These are phyloP conservation scores for Oryctes rhinoceros DNA, from an alignment of 1,140 invertebrate species.

Conservation along the genomic window DNA sequence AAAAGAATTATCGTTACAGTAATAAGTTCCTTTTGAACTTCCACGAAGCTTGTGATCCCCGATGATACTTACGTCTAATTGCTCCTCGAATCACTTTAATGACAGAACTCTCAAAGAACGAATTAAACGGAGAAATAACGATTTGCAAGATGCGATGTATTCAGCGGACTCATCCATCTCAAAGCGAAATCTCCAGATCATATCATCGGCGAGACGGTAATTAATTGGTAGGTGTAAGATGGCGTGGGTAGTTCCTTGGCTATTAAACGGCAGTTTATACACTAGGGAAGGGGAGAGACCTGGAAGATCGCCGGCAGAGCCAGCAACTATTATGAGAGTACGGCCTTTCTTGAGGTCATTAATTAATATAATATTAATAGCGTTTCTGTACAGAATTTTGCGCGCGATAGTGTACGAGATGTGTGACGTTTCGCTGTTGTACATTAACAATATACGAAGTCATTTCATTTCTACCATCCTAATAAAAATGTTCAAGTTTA, in stretches of 20 bases:
- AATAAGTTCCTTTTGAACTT: background rate
- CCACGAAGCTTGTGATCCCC: background rate
- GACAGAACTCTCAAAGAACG: background rate
- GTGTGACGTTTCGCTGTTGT: too few species aligned
- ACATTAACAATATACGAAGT: too few species aligned
- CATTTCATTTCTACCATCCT: too few species aligned
- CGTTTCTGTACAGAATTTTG: too few species aligned
- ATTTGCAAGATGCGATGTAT: background rate
- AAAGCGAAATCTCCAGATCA: constrained; percentile 31
- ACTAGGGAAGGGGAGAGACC: background rate
- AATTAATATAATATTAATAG: too few species aligned
- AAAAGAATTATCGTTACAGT: background rate
- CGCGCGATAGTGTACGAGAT: too few species aligned
- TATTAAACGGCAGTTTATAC: constrained; percentile 3
- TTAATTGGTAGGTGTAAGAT: constrained; percentile 10
- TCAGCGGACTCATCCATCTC: background rate
- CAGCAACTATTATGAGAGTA: too few species aligned
- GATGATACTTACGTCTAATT: background rate
- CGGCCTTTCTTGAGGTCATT: too few species aligned
- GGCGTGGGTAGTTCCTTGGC: background rate
- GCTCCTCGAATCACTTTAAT: background rate
- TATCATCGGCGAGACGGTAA: constrained; percentile 24
- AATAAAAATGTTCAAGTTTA: too few species aligned
- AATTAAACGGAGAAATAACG: background rate
- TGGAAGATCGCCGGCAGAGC: too few species aligned